These are phyloP conservation scores for Lasius fuliginosus DNA, from an alignment of 2,888 invertebrate genomes.

Conservation along the genomic window DNA sequence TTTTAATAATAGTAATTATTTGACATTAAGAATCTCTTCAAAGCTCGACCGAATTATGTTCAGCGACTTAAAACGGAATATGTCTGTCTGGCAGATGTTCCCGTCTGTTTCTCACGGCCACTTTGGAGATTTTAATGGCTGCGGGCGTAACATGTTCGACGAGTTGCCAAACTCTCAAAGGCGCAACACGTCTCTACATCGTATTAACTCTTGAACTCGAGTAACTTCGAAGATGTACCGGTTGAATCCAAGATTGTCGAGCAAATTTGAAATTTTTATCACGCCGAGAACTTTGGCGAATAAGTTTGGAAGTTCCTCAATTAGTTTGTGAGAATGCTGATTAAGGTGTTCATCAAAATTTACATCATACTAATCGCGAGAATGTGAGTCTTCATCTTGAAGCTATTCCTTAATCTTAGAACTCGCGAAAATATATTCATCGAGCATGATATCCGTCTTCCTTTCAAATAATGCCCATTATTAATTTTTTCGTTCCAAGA, in stretches of 20 bases:
- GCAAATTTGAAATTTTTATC: constrained; percentile 33
- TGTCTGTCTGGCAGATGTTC: constrained; percentile 19
- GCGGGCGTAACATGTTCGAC: constrained; percentile 40
- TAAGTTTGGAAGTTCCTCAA: constrained; percentile 20
- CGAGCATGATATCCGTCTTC: background rate
- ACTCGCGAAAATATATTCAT: background rate
- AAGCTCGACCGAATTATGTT: background rate
- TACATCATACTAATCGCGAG: background rate
- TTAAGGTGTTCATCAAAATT: constrained; percentile 15
- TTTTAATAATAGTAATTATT: background rate
- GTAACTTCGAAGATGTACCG: background rate
- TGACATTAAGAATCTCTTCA: background rate
- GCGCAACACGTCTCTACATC: constrained; percentile 38
- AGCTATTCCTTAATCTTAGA: background rate
- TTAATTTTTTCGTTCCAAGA: background rate
- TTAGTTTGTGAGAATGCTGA: constrained; percentile 15
- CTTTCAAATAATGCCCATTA: background rate
- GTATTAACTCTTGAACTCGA: constrained; percentile 33
- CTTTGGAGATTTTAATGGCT: constrained; percentile 37
- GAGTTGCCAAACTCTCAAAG: constrained; percentile 34
- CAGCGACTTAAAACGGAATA: background rate
- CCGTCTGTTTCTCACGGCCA: constrained; percentile 35
- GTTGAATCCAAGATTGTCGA: constrained; percentile 29
- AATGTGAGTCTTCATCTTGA: background rate
- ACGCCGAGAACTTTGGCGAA: background rate